phyloP scores from a whole-genome alignment of 2,113 vertebrate species.

The Triplophysa rosa region DNA sequence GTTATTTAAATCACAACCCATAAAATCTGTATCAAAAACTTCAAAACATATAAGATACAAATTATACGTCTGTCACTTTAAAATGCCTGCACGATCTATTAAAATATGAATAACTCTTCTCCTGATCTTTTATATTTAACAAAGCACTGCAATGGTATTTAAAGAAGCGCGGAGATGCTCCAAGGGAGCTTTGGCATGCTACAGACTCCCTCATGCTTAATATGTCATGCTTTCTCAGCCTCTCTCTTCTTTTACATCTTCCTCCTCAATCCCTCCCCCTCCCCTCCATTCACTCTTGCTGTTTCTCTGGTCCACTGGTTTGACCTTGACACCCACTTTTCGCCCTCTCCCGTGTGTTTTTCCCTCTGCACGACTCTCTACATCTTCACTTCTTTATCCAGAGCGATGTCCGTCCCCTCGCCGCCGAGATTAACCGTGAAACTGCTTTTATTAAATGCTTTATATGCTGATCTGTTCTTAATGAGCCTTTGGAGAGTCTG shows the following conservation, averaged over 20 bases:
- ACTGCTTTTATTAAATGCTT: constrained; percentile 38
- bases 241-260: constrained; percentile 16
- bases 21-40: too few relatives aligned
- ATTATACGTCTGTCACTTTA: constrained; percentile 3
- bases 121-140: constrained; percentile 16
- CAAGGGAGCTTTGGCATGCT: constrained; percentile 33
- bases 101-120: constrained; percentile 13
- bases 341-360: constrained; percentile 2
- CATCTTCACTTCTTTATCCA: constrained; percentile 33
- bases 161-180: constrained; percentile 21
- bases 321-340: constrained; percentile 46
- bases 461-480: constrained; percentile 31
- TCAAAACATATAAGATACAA: neutral
- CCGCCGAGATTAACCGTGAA: constrained; percentile 23
- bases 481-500: constrained; percentile 34
- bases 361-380: neutral
- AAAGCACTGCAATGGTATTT: constrained; percentile 29
- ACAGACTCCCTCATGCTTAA: constrained; percentile 30
- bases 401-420: constrained; percentile 13
- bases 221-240: constrained; percentile 16
- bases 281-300: constrained; percentile 28
- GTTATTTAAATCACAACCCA: too few relatives aligned
- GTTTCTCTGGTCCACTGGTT: constrained; percentile 31
- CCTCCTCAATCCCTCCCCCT: constrained; percentile 29
- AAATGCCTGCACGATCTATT: constrained; percentile 3